Evolutionary conservation across 2,113 vertebrate genomes (phyloP).

Genomic region (Lepus timidus): DNA sequence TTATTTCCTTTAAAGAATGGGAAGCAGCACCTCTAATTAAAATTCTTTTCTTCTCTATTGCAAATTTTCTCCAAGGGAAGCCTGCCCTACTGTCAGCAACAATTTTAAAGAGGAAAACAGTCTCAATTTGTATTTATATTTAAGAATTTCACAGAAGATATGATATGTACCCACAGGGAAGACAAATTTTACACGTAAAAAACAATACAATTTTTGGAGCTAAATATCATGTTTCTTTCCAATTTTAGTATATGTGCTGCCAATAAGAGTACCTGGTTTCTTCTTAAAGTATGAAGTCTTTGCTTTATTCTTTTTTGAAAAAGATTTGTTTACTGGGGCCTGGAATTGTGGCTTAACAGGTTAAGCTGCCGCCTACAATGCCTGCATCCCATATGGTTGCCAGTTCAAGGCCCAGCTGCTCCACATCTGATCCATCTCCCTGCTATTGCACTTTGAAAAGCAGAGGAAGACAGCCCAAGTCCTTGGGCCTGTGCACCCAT

Average conservation of each 20-base stretch:
- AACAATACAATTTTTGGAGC: background rate
- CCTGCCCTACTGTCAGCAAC: background rate
- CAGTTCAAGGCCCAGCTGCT: no score
- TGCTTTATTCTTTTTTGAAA: background rate
- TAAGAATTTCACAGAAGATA: background rate
- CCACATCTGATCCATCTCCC: no score
- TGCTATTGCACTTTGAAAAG: no score
- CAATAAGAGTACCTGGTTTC: background rate
- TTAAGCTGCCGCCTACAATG: no score
- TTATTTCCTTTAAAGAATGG: background rate
- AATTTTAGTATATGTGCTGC: no score
- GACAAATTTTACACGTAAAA: background rate
- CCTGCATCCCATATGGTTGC: no score
- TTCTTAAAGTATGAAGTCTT: background rate
- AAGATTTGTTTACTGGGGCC: no score
- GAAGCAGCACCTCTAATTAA: background rate
- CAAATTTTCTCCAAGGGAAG: background rate
- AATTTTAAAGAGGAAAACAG: slow-evolving; percentile 13
- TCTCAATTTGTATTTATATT: background rate
- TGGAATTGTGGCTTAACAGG: no score
- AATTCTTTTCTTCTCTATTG: slow-evolving; percentile 7
- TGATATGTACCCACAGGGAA: background rate
- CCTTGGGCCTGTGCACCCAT: no score
- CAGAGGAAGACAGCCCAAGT: no score
- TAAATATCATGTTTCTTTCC: background rate